Base-by-base conservation (phyloP, 1,140 invertebrate species). In the Cephus cinctus region DNA sequence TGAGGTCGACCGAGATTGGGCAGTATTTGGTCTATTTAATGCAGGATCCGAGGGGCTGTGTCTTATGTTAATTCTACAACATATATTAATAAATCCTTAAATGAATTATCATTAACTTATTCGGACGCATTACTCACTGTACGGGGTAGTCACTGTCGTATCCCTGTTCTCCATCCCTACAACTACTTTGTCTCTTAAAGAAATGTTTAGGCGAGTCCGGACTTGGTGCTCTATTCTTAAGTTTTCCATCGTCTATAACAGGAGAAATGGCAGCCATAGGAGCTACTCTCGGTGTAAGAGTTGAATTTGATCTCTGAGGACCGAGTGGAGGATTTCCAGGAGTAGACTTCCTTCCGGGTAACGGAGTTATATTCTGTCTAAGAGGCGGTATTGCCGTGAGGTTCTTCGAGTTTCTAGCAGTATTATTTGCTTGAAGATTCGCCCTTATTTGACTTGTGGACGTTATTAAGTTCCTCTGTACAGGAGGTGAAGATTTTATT, bases 1-100 rank as follows among this genome's bases (percentile, higher is more conserved):
- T 11, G 65, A 59, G 11, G 63, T 67, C 20, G 71, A 57, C 11
- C 75, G 65, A 30, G 65, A 65, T 43, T 74, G 73, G 35, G 67
- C 71, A 12, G 71, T 69, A 23, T 73, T 77, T 22, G 74, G 63
- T 49, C 73, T 69, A 39, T 77, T 78, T 38, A 81, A 59, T 14
- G 77, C 71, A 14, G 81, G 79, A 59, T 83, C 81, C 36, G 81
- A 82, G 4, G 80, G 80, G 63, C 81, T 82, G 50, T 81, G 79
- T 50, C 76, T 77, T 50, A 82, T 75, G 59, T 60, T 77, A 59
- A 72, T 77, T 47, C 78, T 70, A 61, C 78, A 79, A 59, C 19
- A 25, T 63, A 50, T 56, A 52, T 18, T 47, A 19, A 52, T 18
- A 27, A 52, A 20, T 32, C 34, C 27, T 30, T 21, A 38, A 39